Percentiles rank a stretch among this genome's conserved stretches.
Conservation (phyloP, 2,797 vertebrate species). For the Malurus splendens region DNA sequence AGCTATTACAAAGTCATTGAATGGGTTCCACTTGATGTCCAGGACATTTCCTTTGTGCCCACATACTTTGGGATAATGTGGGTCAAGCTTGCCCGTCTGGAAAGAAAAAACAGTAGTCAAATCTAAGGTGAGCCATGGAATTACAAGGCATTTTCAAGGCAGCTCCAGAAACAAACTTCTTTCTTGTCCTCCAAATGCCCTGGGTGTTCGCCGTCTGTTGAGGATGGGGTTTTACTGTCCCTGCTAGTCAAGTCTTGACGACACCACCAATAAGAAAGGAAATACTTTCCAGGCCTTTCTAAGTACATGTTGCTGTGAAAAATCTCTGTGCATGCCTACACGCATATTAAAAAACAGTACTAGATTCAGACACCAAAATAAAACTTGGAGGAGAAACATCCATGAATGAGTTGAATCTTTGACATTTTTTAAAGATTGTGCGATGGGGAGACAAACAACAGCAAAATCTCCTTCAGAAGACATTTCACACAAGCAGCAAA, state of each 20-base stretch:
- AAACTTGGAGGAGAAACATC: not conserved
- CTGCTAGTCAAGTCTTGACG: not conserved
- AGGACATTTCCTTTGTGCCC: constrained; percentile 89
- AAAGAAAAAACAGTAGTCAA: not conserved
- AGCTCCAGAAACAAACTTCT: not conserved
- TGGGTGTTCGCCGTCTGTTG: not conserved
- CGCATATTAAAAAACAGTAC: rapidly evolving
- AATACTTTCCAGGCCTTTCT: not conserved
- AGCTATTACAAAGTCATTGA: constrained; percentile 89
- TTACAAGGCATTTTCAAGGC: not conserved
- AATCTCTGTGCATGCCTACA: not conserved
- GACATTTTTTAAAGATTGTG: not conserved
- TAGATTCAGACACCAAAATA: not conserved
- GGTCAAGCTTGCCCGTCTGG: constrained; percentile 91
- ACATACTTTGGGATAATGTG: constrained; percentile 85
- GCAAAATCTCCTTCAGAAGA: not conserved
- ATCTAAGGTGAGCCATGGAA: not conserved
- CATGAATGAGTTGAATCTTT: not conserved
- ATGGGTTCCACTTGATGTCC: constrained; percentile 96
- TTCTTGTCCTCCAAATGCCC: not conserved
- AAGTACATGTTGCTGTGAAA: not conserved
- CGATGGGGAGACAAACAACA: not conserved
- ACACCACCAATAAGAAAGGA: not conserved
- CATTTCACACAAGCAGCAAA: not conserved
- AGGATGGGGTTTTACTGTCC: not conserved